Evolutionary conservation across 2,113 vertebrate species (phyloP), one percentile per base, ranked within the genome.

Genomic region (Tragelaphus strepsiceros): DNA sequence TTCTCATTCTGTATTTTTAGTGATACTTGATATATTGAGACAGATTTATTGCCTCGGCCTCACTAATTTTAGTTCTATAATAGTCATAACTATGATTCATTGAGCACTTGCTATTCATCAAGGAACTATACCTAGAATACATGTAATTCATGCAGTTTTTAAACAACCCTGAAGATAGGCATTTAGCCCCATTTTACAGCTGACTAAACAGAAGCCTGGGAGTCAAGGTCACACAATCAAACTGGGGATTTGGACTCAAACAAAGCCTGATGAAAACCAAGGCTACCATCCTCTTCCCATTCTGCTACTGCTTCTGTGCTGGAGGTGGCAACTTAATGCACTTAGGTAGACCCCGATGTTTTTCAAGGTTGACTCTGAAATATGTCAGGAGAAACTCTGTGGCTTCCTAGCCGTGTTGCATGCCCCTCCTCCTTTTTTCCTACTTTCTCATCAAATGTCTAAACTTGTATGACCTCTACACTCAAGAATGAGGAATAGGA

Each of bases 41-140:
- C 22, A 87, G 32, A 94, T 88, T 86, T 86, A 82, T 67, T 95
- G 56, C 54, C 51, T 88, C 24, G 53, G 19, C 7, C 21, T 54
- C 35, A 67, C 11, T 91, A 84, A 94, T 77, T 93, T 90, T 67
- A 54, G 74, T 88, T 83, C 24, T 14, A 43, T 78, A 82, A 88
- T 22, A 94, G 43, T 49, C 82, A 92, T 15, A 90, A 62, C 26
- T 46, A 39, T 67, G 46, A 90, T 35, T 94, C 74, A 92, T 28
- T 81, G 58, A 85, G 30, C 7, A 3, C 19, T 71, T 88, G 59
- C 10, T 95, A 32, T 85, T 77, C 21, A 81, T 80, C 53, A 88
- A 51, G 8, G 35, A 74, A 53, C 10, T 26, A 7, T 28, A 32
- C 5, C 35, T 8, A 64, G 13, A 85, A 26, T 35, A 59, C 35